Conservation (phyloP, 2,797 vertebrate species). For the Coregonus ussuriensis region DNA sequence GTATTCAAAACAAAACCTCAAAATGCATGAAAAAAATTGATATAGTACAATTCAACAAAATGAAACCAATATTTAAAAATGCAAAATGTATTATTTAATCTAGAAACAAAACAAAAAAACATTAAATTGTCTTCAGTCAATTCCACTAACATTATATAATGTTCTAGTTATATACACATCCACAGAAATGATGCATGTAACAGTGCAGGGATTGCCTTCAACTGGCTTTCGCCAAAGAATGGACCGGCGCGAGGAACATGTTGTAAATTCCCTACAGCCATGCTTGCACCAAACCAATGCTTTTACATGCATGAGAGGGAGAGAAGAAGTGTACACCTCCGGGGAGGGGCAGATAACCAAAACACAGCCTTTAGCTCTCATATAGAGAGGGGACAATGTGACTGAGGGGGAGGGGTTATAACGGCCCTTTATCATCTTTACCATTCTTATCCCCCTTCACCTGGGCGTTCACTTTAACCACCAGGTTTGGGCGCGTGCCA, state of each 20-base stretch:
- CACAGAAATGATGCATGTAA: too few species aligned
- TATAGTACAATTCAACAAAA: conserved; percentile 65
- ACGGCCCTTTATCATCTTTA: not conserved
- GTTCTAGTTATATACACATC: too few species aligned
- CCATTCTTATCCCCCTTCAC: not conserved
- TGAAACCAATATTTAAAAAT: too few species aligned
- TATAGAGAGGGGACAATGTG: not conserved
- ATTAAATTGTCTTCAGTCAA: too few species aligned
- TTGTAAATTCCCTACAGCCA: not conserved
- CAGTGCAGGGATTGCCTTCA: too few species aligned
- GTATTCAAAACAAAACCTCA: conserved; percentile 36
- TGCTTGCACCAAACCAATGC: not conserved
- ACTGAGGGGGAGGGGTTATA: not conserved
- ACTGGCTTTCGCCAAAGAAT: too few species aligned
- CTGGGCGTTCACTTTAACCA: not conserved
- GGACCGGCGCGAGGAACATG: not conserved
- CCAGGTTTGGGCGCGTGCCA: not conserved
- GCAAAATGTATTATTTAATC: too few species aligned
- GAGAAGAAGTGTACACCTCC: not conserved
- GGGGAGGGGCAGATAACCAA: not conserved
- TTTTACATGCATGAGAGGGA: not conserved
- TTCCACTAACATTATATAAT: too few species aligned
- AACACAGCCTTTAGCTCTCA: not conserved
- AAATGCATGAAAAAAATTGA: conserved; percentile 48
- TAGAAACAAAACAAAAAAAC: too few species aligned